Evolutionary conservation across 1,140 invertebrate species (phyloP), one percentile per base, ranked within the genome.

Genomic region (Microplitis demolitor): DNA sequence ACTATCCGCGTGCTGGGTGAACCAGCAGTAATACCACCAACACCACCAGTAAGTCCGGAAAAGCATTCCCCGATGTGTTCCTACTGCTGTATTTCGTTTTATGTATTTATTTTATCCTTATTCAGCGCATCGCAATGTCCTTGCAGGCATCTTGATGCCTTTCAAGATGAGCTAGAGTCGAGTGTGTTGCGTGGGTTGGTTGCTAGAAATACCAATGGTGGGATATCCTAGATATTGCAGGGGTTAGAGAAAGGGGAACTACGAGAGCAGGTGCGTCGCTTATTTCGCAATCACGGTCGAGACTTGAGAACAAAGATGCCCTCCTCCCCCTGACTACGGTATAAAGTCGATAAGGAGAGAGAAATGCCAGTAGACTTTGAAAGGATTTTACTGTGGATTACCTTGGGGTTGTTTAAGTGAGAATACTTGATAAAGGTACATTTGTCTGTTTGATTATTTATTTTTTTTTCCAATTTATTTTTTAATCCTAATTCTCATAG

Each of bases 221-320:
- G 24, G 9, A 61, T 31, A n/a, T 16, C 1, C 4, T 33, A 24
- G 58, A 50, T n/a, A 35, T 31, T 62, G 24, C 45, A 13, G 39
- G 67, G 50, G 66, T 8, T 31, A 13, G 14, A 6, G 45, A 9
- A 4, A 50, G 37, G 39, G 24, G 45, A 34, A 37, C 50, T 31
- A 34, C 16, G 69, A 64, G 69, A 71, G 69, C 69, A 71, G 69
- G 69, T 71, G 69, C 62, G 45, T 63, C 53, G 50, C 62, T 71
- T 71, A 71, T 71, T 71, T 71, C 69, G 62, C 69, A 71, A 71
- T 71, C 69, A 71, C 69, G 53, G 51, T 39, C 33, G 34, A 58
- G 69, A 66, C 69, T 53, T 14, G 14, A 66, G 53, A 71, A 71
- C 69, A 71, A 71, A 71, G 69, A 71, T 66, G 69, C 60, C n/a